phyloP scores from a whole-genome alignment of 2,113 vertebrate species.

The Myotis davidii region DNA sequence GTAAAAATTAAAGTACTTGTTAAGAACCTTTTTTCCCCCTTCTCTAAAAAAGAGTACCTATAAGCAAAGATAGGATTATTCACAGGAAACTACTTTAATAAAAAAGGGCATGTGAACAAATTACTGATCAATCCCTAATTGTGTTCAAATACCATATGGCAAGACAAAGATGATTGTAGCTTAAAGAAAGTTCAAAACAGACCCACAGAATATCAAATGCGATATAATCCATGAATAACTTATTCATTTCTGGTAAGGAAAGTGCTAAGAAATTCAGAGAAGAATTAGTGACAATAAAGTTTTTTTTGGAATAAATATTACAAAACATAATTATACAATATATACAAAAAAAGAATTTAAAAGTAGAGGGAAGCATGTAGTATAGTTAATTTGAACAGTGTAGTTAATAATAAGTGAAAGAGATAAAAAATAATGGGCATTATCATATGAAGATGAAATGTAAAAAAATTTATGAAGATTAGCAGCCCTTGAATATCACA shows the following conservation, averaged over 20 bases:
- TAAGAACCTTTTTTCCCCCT: neutral
- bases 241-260: neutral
- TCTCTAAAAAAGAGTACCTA: neutral
- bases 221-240: neutral
- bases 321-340: neutral
- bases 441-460: slow-evolving; percentile 6
- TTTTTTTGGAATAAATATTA: neutral
- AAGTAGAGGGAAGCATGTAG: neutral
- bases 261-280: neutral
- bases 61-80: neutral
- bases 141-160: neutral
- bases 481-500: neutral
- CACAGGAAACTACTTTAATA: neutral
- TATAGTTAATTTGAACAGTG: neutral
- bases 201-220: neutral
- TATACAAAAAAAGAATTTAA: neutral
- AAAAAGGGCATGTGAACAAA: slow-evolving; percentile 7
- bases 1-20: neutral
- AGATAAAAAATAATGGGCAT: neutral
- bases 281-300: slow-evolving; percentile 1
- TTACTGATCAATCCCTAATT: neutral
- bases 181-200: slow-evolving; percentile 47
- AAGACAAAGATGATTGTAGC: neutral
- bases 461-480: neutral
- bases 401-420: neutral